Evolutionary conservation across 2,113 vertebrate genomes (phyloP).

Genomic region (human): DNA sequence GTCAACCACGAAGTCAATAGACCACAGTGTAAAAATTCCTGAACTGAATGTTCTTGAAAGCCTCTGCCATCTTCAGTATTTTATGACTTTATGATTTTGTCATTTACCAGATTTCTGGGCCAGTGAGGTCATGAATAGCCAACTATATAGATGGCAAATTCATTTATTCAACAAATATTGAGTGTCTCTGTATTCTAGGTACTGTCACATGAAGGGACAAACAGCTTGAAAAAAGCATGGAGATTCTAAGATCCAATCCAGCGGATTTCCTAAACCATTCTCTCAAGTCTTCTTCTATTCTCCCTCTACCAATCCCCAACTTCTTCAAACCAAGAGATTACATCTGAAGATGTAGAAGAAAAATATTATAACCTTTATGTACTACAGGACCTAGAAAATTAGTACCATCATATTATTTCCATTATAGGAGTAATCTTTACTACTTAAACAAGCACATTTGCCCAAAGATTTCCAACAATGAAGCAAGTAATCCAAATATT

Average conservation of each 20-base stretch:
- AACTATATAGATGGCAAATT: neutral
- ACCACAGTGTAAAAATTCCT: neutral
- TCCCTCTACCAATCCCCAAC: neutral
- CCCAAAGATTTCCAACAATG: neutral
- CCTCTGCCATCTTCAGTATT: neutral
- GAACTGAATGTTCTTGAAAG: neutral
- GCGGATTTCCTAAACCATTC: neutral
- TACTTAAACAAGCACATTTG: neutral
- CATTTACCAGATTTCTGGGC: neutral
- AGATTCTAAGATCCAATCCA: neutral
- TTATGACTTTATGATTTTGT: neutral
- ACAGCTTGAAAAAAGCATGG: neutral
- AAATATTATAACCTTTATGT: neutral
- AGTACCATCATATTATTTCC: neutral
- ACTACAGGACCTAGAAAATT: neutral
- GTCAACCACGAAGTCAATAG: neutral
- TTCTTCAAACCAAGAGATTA: neutral
- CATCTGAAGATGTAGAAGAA: neutral
- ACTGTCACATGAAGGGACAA: neutral
- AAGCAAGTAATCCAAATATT: constrained; percentile 43
- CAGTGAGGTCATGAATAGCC: neutral
- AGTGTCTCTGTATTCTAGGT: neutral
- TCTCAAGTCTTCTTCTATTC: neutral
- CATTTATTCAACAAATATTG: neutral
- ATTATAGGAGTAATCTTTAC: neutral